These are phyloP conservation scores for Parapristionchus giblindavisi DNA, from an alignment of 2,888 invertebrate species.

Conservation along the genomic window DNA sequence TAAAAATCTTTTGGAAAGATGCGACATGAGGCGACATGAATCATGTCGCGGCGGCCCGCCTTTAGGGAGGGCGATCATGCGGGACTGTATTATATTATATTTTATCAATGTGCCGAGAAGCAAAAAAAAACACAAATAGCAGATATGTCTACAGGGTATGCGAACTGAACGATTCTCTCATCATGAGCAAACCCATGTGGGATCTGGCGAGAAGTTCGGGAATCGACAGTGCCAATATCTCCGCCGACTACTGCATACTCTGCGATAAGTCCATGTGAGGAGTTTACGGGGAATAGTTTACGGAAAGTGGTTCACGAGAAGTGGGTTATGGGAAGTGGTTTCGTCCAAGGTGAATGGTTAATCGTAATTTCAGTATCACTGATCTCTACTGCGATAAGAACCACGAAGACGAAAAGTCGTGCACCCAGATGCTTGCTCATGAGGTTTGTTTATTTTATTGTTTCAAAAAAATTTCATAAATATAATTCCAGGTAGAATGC, in stretches of 20 bases:
- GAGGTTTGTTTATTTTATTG: conserved; percentile 11
- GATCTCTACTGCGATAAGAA: conserved; percentile 31
- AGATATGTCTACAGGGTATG: conserved; percentile 25
- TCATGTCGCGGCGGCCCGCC: too few species aligned
- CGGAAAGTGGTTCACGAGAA: too few species aligned
- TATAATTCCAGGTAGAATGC: conserved; percentile 66
- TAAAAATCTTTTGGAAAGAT: too few species aligned
- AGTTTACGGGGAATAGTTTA: too few species aligned
- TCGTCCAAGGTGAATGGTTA: too few species aligned
- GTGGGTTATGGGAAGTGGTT: too few species aligned
- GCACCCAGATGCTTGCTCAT: conserved; percentile 33
- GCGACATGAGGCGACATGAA: too few species aligned
- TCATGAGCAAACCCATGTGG: conserved; percentile 19
- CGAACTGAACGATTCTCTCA: conserved; percentile 33
- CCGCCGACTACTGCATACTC: conserved; percentile 26
- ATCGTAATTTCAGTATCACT: conserved; percentile 21
- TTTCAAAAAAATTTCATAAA: background rate
- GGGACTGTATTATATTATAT: too few species aligned
- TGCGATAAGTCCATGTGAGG: conserved; percentile 36
- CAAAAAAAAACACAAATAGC: too few species aligned
- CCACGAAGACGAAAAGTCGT: conserved; percentile 1
- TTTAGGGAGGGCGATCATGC: too few species aligned
- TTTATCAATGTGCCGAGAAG: too few species aligned
- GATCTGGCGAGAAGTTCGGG: conserved; percentile 2
- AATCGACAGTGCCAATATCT: background rate